phyloP scores from a whole-genome alignment of 1,140 invertebrate genomes.

The Drosophila fuyamai region DNA sequence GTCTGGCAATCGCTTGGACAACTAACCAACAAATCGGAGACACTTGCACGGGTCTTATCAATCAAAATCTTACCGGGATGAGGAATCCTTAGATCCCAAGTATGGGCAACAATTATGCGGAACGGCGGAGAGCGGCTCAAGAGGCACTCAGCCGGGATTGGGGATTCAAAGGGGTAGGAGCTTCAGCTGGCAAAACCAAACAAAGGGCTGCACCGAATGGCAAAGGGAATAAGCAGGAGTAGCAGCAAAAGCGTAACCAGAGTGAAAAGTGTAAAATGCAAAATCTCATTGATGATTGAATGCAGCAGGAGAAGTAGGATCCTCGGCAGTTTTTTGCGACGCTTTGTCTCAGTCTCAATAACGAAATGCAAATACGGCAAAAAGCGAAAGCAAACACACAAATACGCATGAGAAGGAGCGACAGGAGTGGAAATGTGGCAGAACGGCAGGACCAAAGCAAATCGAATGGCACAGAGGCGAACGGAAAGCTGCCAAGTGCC shows the following conservation, averaged over 20 bases:
- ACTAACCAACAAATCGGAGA: conserved; percentile 76
- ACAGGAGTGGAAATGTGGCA: conserved; percentile 13
- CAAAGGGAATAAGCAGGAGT: conserved; percentile 28
- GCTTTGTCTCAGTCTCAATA: conserved; percentile 83
- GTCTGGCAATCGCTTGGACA: conserved; percentile 63
- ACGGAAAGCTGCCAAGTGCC: conserved; percentile 70
- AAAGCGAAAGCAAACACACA: conserved; percentile 81
- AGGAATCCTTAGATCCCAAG: conserved; percentile 13
- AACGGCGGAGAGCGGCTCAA: conserved; percentile 37
- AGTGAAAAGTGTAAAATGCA: conserved; percentile 81
- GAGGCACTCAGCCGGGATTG: conserved; percentile 31
- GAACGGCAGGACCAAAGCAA: conserved; percentile 41
- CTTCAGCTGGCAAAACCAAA: conserved; percentile 56
- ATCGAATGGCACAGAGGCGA: conserved; percentile 53
- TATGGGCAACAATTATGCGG: conserved; percentile 67
- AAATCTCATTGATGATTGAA: conserved; percentile 81
- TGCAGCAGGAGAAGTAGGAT: conserved; percentile 42
- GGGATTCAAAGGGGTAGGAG: conserved; percentile 29
- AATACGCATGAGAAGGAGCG: conserved; percentile 56
- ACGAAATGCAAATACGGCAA: conserved; percentile 81
- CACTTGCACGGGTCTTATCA: conserved; percentile 52
- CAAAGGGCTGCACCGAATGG: conserved; percentile 54
- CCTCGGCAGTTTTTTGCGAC: conserved; percentile 40
- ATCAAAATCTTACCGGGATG: conserved; percentile 31
- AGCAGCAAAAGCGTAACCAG: conserved; percentile 49